Conservation (phyloP, 2,888 invertebrate genomes). For the Drosophila picticornis region DNA sequence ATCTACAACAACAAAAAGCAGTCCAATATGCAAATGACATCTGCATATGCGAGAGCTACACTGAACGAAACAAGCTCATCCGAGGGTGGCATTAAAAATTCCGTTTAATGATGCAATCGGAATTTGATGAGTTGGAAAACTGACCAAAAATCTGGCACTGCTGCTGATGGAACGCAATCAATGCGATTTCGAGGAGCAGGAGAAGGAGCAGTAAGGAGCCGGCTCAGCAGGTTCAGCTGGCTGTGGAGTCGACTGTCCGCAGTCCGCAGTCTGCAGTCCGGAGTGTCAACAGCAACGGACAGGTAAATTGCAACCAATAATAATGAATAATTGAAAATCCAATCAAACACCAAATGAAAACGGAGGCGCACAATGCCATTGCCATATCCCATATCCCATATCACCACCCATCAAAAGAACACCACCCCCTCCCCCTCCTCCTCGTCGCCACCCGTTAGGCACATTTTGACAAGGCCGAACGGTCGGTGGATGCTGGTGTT, state of each 20-base stretch:
- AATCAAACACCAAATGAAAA: slow-evolving; percentile 85
- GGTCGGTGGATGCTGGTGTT: slow-evolving; percentile 59
- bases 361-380: slow-evolving; percentile 57
- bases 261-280: neutral
- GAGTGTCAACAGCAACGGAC: slow-evolving; percentile 39
- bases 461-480: slow-evolving; percentile 52
- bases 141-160: slow-evolving; percentile 46
- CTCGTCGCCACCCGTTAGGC: slow-evolving; percentile 23
- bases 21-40: slow-evolving; percentile 27
- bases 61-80: slow-evolving; percentile 17
- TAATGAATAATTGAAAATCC: slow-evolving; percentile 85
- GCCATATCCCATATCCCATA: slow-evolving; percentile 33
- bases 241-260: neutral
- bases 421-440: neutral
- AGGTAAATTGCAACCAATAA: slow-evolving; percentile 85
- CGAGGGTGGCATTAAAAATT: slow-evolving; percentile 74
- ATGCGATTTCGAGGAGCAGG: slow-evolving; percentile 54
- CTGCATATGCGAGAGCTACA: slow-evolving; percentile 13
- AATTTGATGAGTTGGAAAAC: slow-evolving; percentile 81
- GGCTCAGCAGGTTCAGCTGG: neutral
- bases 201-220: neutral
- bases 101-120: slow-evolving; percentile 82
- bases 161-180: slow-evolving; percentile 69
- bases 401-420: slow-evolving; percentile 22
- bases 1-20: neutral